phyloP scores from a whole-genome alignment of 2,888 invertebrate species.

The Steinernema scapterisci region DNA sequence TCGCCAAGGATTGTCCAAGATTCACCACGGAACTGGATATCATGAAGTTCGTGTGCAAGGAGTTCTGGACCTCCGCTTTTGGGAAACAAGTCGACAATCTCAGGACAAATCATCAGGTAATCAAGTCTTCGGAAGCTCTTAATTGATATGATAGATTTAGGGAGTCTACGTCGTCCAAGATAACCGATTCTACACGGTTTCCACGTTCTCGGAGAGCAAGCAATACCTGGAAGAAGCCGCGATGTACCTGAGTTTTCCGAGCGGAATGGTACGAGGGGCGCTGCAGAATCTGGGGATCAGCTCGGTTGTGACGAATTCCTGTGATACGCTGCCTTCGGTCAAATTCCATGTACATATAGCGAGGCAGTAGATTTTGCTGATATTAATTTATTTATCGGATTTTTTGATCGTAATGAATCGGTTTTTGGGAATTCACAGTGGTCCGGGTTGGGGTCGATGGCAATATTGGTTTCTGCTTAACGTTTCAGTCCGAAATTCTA shows the following conservation, averaged over 20 bases:
- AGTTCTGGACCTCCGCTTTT: constrained; percentile 96
- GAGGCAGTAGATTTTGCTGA: constrained; percentile 36
- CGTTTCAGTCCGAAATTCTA: no score
- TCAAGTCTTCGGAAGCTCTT: background rate
- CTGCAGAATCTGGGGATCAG: constrained; percentile 84
- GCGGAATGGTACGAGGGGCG: constrained; percentile 91
- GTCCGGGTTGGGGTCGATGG: no score
- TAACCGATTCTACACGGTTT: constrained; percentile 87
- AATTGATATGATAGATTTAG: constrained; percentile 69
- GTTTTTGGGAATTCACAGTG: no score
- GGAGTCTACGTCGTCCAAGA: constrained; percentile 97
- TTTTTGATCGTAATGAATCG: background rate
- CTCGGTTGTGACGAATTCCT: constrained; percentile 84
- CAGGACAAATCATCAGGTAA: constrained; percentile 83
- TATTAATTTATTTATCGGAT: background rate
- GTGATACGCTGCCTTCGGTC: constrained; percentile 62
- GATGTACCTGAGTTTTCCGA: constrained; percentile 82
- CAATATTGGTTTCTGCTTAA: no score
- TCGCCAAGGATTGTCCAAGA: constrained; percentile 80
- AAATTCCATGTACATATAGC: constrained; percentile 65
- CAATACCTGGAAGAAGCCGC: constrained; percentile 80
- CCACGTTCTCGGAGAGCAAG: constrained; percentile 83
- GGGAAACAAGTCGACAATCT: constrained; percentile 98
- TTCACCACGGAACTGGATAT: constrained; percentile 96
- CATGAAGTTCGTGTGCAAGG: constrained; percentile 97